These are phyloP conservation scores for Eupithecia dodoneata DNA, from an alignment of 2,888 invertebrate genomes.

Conservation along the genomic window DNA sequence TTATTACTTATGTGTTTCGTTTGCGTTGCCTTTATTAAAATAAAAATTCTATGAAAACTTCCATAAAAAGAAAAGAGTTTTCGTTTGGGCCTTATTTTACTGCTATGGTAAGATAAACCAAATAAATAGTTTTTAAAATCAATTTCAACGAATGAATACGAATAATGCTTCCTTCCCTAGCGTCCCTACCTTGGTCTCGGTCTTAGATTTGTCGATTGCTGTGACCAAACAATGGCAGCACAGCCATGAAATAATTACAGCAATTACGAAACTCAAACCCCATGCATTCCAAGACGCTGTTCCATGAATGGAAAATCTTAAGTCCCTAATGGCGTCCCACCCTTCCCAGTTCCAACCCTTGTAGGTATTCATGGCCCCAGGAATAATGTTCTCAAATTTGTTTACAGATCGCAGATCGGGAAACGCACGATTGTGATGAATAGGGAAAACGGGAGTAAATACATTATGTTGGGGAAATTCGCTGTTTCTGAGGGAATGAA, in stretches of 20 bases:
- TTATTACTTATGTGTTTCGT: too few species aligned
- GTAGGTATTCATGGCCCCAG: conserved; percentile 69
- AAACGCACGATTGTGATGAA: conserved; percentile 53
- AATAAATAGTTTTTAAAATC: too few species aligned
- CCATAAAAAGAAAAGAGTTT: too few species aligned
- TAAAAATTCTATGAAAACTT: too few species aligned
- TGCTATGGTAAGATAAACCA: too few species aligned
- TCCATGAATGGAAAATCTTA: conserved; percentile 78
- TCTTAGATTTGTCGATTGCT: background rate
- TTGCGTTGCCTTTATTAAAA: too few species aligned
- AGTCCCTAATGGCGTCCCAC: conserved; percentile 66
- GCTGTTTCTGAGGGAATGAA: conserved; percentile 39
- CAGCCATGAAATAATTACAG: conserved; percentile 49
- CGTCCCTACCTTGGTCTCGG: background rate
- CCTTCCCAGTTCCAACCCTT: conserved; percentile 58
- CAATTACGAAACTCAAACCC: conserved; percentile 64
- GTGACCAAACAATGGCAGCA: conserved; percentile 16
- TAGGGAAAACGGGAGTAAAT: conserved; percentile 47
- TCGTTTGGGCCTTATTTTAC: too few species aligned
- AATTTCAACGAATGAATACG: too few species aligned
- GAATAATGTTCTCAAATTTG: conserved; percentile 83
- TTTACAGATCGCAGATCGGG: conserved; percentile 70
- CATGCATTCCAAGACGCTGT: conserved; percentile 66
- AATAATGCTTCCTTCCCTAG: too few species aligned
- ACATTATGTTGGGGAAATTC: conserved; percentile 47